phyloP scores from a whole-genome alignment of 1,140 invertebrate species.

The Drosophila lowei region DNA sequence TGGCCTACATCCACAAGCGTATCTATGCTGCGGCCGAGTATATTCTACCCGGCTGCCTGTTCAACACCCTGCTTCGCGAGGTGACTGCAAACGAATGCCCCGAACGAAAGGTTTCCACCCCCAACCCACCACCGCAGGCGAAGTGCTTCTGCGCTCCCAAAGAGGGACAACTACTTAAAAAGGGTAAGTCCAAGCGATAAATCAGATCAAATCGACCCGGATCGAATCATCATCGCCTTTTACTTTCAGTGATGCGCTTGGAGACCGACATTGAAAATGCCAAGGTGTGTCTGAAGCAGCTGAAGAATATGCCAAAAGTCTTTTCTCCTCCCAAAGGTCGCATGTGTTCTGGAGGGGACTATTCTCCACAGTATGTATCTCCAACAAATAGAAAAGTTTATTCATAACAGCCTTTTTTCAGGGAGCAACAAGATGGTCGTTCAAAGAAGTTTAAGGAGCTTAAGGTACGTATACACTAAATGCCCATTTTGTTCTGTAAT shows the following conservation, averaged over 20 bases:
- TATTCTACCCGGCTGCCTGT: constrained; percentile 61
- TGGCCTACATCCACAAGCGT: constrained; percentile 67
- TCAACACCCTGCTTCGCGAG: constrained; percentile 67
- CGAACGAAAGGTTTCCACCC: not conserved
- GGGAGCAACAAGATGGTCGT: too few relatives aligned
- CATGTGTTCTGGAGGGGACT: not conserved
- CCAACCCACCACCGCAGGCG: not conserved
- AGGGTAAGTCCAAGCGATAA: constrained; percentile 14
- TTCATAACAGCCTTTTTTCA: too few relatives aligned
- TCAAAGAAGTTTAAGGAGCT: too few relatives aligned
- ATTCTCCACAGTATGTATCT: not conserved
- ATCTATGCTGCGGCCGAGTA: constrained; percentile 67
- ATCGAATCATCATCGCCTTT: not conserved
- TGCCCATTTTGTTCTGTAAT: too few relatives aligned
- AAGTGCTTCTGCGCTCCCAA: constrained; percentile 62
- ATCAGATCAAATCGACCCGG: too few relatives aligned
- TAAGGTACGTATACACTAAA: too few relatives aligned
- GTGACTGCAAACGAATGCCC: constrained; percentile 22
- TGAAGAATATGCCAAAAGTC: constrained; percentile 12
- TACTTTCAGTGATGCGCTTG: constrained; percentile 5
- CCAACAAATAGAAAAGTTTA: too few relatives aligned
- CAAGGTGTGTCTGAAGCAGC: constrained; percentile 15
- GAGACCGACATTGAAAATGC: constrained; percentile 22
- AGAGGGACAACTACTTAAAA: constrained; percentile 44
- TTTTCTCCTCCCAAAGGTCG: constrained; percentile 2